Conservation (phyloP, 2,113 vertebrate species). For the Catagonus wagneri region DNA sequence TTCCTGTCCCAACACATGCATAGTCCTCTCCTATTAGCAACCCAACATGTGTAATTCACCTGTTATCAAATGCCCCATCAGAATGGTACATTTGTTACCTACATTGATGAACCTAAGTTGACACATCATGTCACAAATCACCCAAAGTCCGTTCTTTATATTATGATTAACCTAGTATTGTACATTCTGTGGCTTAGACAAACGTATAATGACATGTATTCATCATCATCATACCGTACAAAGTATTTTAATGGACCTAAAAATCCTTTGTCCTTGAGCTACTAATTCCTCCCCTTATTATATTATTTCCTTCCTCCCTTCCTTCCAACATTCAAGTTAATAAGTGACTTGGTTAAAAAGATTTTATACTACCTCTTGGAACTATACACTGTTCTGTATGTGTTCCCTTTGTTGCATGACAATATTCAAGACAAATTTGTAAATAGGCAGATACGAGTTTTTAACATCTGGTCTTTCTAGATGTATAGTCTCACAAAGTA, state of each 20-base stretch:
- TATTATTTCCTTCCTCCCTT: background rate
- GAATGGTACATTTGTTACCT: background rate
- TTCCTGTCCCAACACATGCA: too few species aligned
- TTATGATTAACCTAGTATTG: background rate
- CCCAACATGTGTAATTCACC: too few species aligned
- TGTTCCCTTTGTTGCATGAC: conserved; percentile 80
- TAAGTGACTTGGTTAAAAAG: background rate
- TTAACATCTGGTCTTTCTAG: conserved; percentile 61
- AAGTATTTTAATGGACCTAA: background rate
- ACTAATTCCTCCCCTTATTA: background rate
- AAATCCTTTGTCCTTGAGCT: background rate
- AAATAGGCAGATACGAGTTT: conserved; percentile 48
- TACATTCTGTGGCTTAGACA: background rate
- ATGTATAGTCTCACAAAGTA: conserved; percentile 61
- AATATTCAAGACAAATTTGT: conserved; percentile 81
- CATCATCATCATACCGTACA: background rate
- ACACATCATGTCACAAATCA: background rate
- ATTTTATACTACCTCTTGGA: conserved; percentile 78
- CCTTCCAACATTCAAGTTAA: background rate
- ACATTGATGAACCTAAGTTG: background rate
- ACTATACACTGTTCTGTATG: conserved; percentile 67
- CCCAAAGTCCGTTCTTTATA: too few species aligned
- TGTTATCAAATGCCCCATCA: background rate
- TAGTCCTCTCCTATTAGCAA: background rate
- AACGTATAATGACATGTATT: too few species aligned